phyloP scores from a whole-genome alignment of 1,140 invertebrate genomes.

The Drosophila carrolli region DNA sequence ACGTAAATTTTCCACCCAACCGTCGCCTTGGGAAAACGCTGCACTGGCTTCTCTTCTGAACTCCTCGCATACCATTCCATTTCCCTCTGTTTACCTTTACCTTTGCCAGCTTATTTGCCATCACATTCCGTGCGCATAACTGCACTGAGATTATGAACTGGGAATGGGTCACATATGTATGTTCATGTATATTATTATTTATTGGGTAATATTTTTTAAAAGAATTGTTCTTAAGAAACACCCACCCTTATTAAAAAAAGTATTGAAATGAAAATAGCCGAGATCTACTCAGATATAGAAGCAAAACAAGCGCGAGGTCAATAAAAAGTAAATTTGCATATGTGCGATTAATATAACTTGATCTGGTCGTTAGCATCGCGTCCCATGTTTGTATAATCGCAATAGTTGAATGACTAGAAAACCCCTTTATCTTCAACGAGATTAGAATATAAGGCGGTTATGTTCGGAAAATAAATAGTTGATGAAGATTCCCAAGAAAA shows the following conservation, averaged over 20 bases:
- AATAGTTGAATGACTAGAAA: constrained; percentile 34
- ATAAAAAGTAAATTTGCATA: constrained; percentile 28
- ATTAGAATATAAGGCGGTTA: constrained; percentile 8
- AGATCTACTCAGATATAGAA: neutral
- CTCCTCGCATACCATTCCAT: constrained; percentile 10
- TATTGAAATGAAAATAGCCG: too few species aligned
- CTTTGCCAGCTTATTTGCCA: constrained; percentile 36
- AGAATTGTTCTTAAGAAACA: too few species aligned
- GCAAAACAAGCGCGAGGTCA: constrained; percentile 10
- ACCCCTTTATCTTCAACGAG: constrained; percentile 17
- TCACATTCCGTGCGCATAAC: constrained; percentile 34
- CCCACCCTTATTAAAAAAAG: too few species aligned
- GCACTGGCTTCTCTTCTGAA: constrained; percentile 7
- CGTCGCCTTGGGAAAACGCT: constrained; percentile 8
- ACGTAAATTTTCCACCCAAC: neutral
- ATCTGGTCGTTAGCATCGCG: constrained; percentile 17
- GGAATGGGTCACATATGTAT: neutral
- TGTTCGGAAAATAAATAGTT: constrained; percentile 3
- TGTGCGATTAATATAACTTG: constrained; percentile 26
- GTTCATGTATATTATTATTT: too few species aligned
- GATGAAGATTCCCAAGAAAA: neutral
- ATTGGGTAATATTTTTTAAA: too few species aligned
- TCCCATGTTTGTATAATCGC: constrained; percentile 12
- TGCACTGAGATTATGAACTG: constrained; percentile 21
- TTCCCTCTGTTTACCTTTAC: constrained; percentile 28